Evolutionary conservation across 1,140 invertebrate genomes (phyloP), one percentile per base, ranked within the genome.

Genomic region (Galendromus occidentalis): DNA sequence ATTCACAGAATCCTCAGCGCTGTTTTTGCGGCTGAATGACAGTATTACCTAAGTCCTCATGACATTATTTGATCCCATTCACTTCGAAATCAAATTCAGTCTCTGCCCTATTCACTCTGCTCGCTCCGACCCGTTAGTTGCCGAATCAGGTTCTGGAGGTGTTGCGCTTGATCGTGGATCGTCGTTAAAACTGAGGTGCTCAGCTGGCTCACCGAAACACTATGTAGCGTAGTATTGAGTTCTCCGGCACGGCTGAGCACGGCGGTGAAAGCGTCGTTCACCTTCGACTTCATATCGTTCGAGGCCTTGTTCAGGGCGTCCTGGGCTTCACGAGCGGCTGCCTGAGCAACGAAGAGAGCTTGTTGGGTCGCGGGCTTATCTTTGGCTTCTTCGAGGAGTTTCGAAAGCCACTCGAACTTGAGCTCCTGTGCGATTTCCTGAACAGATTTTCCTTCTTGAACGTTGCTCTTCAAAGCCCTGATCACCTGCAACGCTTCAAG

Each of bases 341-440:
- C 51, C 51, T 59, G 51, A 20, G 51, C 51, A 25, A 59, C 33
- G 33, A 59, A 59, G 1, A 59, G 20, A 29, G 51, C 51, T 25
- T 59, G 51, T 25, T 59, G 51, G 14, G 51, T 22, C 2, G 51
- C 51, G 1, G 51, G 51, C 20, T 59, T 59, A 2, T 59, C 51
- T 33, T 59, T 59, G 22, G 51, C 51, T 33, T 59, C 51, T 22
- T 59, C 51, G 22, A 59, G 51, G 14, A 59, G 51, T 29, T 33
- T 25, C 4, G 51, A 25, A 6, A 59, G 22, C 51, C 51, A 59
- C 1, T 59, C 51, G 51, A 59, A 59, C 25, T 59, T 25, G 17
- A 59, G 22, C 14, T 17, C 33, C 1, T 59, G 51, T 1, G 51
- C 20, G 22, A 59, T 20, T 22, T 59, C 51, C 20, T 59, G 51